phyloP scores from a whole-genome alignment of 2,113 vertebrate species.

The Daphoenositta chrysoptera region DNA sequence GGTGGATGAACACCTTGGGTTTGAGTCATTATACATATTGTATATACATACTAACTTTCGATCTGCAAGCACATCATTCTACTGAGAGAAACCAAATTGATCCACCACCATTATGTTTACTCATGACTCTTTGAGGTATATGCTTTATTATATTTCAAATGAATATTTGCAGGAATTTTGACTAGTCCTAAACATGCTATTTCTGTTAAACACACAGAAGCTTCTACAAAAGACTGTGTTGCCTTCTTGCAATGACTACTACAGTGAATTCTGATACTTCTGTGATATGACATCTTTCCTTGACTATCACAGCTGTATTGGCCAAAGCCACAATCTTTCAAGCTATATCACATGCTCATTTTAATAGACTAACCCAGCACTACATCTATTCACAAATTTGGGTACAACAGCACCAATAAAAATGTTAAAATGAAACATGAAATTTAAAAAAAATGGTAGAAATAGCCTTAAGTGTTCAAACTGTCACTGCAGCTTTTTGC shows the following conservation, averaged over 20 bases:
- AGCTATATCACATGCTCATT: neutral
- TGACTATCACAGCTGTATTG: neutral
- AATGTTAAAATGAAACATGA: constrained; percentile 19
- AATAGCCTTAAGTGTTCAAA: neutral
- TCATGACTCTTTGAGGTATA: neutral
- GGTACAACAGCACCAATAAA: constrained; percentile 4
- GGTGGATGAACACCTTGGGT: neutral
- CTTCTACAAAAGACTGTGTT: neutral
- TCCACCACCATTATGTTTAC: neutral
- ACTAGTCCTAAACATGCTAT: neutral
- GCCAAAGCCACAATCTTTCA: neutral
- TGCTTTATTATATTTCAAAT: neutral
- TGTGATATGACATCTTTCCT: neutral
- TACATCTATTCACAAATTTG: constrained; percentile 29
- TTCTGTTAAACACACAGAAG: neutral
- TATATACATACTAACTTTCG: neutral
- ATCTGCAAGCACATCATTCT: neutral
- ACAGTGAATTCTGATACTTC: neutral
- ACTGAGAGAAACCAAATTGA: neutral
- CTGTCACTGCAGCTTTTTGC: constrained; percentile 33
- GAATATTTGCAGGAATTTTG: neutral
- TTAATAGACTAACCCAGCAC: constrained; percentile 20
- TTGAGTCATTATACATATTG: neutral
- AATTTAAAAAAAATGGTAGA: constrained; percentile 27
- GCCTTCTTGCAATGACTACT: neutral